Evolutionary conservation across 1,140 invertebrate species (phyloP), one percentile per base, ranked within the genome.

Genomic region (Epicauta chinensis): DNA sequence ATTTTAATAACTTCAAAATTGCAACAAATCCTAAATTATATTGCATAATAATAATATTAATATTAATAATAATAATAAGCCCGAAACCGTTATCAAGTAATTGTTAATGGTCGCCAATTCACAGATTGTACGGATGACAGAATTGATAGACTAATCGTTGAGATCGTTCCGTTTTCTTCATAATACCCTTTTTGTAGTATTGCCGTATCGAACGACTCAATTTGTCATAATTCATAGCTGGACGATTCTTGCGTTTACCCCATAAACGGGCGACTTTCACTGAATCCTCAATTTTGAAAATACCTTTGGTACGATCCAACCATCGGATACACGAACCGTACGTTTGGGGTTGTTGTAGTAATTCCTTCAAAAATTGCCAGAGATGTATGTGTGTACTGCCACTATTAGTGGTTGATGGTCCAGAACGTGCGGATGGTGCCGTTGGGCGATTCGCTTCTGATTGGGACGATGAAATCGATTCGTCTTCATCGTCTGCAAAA

Each of bases 211-310:
- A 97, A 36, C 97, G 83, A 48, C 93, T 97, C 29, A 99, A 75
- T 70, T 99, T 99, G 77, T 99, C 97, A 74, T 99, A 99, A 75
- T 99, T 99, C 96, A 99, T 99, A 2, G 94, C 93, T 0, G 96
- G 94, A 10, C 96, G 78, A 75, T 99, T 99, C 73, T 99, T 99
- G 36, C 96, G 78, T 56, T 90, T 85, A 31, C 97, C 97, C 97
- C 97, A 99, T 3, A 97, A 79, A 51, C 87, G 80, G 0, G 97
- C 97, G 14, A 99, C 93, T 54, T 89, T 81, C 13, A 96, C 92
- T 4, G 93, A 97, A 75, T 98, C 95, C 72, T 99, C 96, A 67
- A 99, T 99, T 77, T 98, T 99, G 78, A 99, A 99, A 7, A 98
- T 90, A 11, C 96, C 94, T 71, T 91, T 90, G 66, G 77, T 80